A percentile compares a stretch with the other conserved stretches of the same genome.
Evolutionary conservation across 2,888 invertebrate species (phyloP).

Genomic region (Amblyjoppa proteus): DNA sequence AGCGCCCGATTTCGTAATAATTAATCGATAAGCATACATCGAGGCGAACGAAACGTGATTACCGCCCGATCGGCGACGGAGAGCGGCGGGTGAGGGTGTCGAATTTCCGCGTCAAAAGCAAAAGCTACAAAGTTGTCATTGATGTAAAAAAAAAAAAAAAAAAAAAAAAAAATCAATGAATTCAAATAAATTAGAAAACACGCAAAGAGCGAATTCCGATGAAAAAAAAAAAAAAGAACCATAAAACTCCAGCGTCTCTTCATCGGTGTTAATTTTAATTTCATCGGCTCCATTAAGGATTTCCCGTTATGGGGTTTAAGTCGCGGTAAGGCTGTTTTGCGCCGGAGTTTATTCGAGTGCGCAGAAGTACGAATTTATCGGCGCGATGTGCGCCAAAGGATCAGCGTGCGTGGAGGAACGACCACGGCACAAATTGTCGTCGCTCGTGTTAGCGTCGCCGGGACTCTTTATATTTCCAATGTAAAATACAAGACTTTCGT

Average conservation of each 20-base stretch:
- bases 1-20: slow-evolving; percentile 66
- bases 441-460: slow-evolving; percentile 56
- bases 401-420: slow-evolving; percentile 38
- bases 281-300: not conserved
- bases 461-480: slow-evolving; percentile 54
- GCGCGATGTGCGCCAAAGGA: slow-evolving; percentile 20
- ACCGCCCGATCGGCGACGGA: not conserved
- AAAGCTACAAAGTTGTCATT: not conserved
- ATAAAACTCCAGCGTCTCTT: not conserved
- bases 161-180: too few relatives aligned
- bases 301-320: not conserved
- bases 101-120: slow-evolving; percentile 2
- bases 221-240: not conserved
- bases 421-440: slow-evolving; percentile 51
- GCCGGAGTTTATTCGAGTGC: slow-evolving; percentile 44
- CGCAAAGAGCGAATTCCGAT: not conserved
- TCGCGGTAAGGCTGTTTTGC: not conserved
- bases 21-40: slow-evolving; percentile 64
- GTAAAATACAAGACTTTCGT: slow-evolving; percentile 68
- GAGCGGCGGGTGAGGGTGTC: slow-evolving; percentile 31
- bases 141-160: not conserved
- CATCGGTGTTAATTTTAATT: not conserved
- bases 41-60: slow-evolving; percentile 43
- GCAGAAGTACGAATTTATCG: slow-evolving; percentile 49
- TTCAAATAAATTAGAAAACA: not conserved